These are phyloP conservation scores for Rhinopomastus cyanomelas DNA, from an alignment of 2,113 vertebrate genomes.

Conservation along the genomic window DNA sequence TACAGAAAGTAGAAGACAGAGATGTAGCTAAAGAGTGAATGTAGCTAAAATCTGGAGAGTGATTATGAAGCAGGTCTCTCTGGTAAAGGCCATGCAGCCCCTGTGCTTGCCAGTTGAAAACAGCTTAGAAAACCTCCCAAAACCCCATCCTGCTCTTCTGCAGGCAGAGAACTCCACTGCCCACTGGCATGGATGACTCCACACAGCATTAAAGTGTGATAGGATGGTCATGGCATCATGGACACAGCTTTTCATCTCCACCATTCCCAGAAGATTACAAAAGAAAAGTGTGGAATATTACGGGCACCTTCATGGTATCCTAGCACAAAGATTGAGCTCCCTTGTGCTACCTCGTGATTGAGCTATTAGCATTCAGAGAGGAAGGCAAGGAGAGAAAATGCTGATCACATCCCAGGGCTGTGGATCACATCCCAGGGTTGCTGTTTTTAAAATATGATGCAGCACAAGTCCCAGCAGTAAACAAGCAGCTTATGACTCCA, in stretches of 20 bases:
- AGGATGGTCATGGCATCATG: not conserved
- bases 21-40: not conserved
- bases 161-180: not conserved
- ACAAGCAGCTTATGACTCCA: not conserved
- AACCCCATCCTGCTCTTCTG: not conserved
- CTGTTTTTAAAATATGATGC: not conserved
- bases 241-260: not conserved
- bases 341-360: not conserved
- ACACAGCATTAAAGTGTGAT: not conserved
- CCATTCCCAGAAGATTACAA: not conserved
- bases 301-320: not conserved
- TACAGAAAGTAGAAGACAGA: not conserved
- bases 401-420: not conserved
- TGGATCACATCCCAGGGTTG: not conserved
- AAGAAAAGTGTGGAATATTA: not conserved
- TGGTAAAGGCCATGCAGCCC: not conserved
- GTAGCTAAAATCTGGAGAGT: not conserved
- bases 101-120: not conserved
- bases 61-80: not conserved
- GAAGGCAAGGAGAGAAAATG: not conserved
- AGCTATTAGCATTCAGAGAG: not conserved
- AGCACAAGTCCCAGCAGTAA: not conserved
- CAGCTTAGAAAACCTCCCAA: not conserved
- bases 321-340: not conserved
- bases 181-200: not conserved